Conservation (phyloP, 2,113 vertebrate genomes). For the Pandion haliaetus region DNA sequence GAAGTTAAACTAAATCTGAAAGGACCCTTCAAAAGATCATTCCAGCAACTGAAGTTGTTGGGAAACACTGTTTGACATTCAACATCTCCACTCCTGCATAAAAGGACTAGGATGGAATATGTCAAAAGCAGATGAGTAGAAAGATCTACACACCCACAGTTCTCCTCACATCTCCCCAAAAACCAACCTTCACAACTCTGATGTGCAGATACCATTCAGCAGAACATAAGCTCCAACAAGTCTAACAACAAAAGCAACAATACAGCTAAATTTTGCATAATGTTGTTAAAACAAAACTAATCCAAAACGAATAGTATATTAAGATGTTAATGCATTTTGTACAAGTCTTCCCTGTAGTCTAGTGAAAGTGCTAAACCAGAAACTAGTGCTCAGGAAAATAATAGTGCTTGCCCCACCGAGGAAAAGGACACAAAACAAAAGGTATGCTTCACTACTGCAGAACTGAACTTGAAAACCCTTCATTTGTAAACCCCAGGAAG, state of each 20-base stretch:
- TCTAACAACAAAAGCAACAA: not conserved
- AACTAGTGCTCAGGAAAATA: not conserved
- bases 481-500: not conserved
- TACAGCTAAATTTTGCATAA: not conserved
- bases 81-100: not conserved
- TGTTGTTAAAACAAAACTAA: not conserved
- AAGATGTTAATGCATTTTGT: not conserved
- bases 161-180: not conserved
- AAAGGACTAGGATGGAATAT: not conserved
- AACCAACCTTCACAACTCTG: not conserved
- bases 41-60: not conserved
- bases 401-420: not conserved
- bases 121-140: not conserved
- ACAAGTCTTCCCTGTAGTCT: not conserved
- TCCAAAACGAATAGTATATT: rapidly evolving
- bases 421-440: not conserved
- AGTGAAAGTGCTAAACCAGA: not conserved
- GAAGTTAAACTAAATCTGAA: not conserved
- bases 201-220: not conserved
- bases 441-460: not conserved
- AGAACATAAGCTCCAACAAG: not conserved
- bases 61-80: not conserved
- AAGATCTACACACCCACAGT: not conserved
- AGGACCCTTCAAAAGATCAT: not conserved
- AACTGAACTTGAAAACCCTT: not conserved